These are phyloP conservation scores for Orientallactaga bullata DNA, from an alignment of 2,113 vertebrate species.

Conservation along the genomic window DNA sequence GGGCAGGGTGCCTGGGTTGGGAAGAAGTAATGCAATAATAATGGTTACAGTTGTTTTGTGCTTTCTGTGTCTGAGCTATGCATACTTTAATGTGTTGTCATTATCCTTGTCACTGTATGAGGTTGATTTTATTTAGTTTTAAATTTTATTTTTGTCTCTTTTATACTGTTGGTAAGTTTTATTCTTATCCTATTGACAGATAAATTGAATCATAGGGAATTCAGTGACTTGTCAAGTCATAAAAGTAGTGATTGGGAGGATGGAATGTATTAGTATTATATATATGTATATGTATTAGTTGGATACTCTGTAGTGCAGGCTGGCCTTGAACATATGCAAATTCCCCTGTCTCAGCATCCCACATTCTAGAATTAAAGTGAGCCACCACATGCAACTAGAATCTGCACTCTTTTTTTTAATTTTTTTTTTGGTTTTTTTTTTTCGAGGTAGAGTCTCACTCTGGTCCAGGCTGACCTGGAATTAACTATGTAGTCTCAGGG, in stretches of 20 bases:
- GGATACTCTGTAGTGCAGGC: background rate
- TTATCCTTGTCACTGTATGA: background rate
- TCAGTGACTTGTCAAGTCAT: background rate
- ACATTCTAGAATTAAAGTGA: background rate
- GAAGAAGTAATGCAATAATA: background rate
- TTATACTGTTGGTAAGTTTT: background rate
- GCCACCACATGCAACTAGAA: background rate
- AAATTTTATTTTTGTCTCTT: too few species aligned
- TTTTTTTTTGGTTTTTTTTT: too few species aligned
- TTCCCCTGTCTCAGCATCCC: background rate
- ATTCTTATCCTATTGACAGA: background rate
- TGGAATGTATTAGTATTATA: too few species aligned
- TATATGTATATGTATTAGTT: too few species aligned
- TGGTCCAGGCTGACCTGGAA: too few species aligned
- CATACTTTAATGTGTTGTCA: slow-evolving; percentile 5
- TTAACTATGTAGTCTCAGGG: too few species aligned
- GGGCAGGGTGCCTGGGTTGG: background rate
- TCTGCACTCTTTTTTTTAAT: too few species aligned
- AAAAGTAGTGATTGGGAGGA: slow-evolving; percentile 32
- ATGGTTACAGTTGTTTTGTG: background rate
- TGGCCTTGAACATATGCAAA: background rate
- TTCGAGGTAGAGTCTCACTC: too few species aligned
- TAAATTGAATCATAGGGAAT: background rate
- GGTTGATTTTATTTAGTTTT: background rate
- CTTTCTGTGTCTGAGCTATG: slow-evolving; percentile 33